Base-by-base conservation (phyloP, 2,797 vertebrate species). In the Falco concolor region DNA sequence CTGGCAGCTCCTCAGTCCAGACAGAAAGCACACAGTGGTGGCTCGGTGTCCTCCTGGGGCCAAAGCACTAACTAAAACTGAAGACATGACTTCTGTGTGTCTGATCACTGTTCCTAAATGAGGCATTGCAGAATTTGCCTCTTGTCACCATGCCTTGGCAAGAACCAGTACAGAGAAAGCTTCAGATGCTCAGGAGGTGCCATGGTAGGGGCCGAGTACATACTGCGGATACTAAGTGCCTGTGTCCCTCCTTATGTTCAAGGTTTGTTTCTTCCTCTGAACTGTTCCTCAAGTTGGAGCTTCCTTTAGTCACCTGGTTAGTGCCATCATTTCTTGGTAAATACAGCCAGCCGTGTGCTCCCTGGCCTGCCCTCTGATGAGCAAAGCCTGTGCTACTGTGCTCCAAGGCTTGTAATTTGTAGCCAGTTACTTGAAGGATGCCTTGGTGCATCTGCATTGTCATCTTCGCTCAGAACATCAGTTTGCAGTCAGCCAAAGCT, bases 141-240 rank as follows among this genome's bases (percentile, higher is more conserved):
- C 28, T 22, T 9, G 0, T 40, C 2, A 0, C 24, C 19, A 52
- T 25, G 38, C 28, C 40, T 76, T 1, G 2, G 36, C 4, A 4
- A 60, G 21, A 38, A 61, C 5, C 0, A 1, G 8, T 28, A 38
- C 23, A 38, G 8, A 57, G 25, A 40, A 60, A 19, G 28, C 56
- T 84, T 40, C 59, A 44, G 74, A 30, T 38, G 27, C 28, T 53
- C 63, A 42, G 54, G 16, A 61, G 7, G 4, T 61, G 73, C 25
- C 17, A 1, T 8, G 4, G 13, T 24, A 49, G 36, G 12, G 24
- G 32, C 17, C 0, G 0, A 32, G 10, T 53, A 64, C 53, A 45
- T 47, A 50, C 28, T 4, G 2, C 40, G 47, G 28, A 25, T 40
- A 56, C 3, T 50, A 78, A 83, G 42, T 23, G 65, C 38, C 32